phyloP scores from a whole-genome alignment of 2,888 invertebrate genomes.

The Drosophila dives region DNA sequence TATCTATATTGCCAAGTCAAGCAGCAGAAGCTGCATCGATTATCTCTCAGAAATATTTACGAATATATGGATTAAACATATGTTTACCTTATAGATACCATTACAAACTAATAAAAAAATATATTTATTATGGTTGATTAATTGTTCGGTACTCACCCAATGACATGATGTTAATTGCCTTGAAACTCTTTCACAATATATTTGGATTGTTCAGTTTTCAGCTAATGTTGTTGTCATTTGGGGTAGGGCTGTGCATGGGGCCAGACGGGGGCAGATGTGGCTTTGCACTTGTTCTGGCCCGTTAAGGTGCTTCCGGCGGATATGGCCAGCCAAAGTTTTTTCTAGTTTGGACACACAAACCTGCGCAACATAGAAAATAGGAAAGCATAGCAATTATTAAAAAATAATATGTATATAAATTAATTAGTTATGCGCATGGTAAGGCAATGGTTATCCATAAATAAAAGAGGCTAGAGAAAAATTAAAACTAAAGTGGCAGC shows the following conservation, averaged over 20 bases:
- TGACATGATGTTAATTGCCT: conserved; percentile 66
- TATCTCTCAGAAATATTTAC: background rate
- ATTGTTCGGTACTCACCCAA: conserved; percentile 70
- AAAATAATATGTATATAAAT: conserved; percentile 1
- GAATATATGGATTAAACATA: background rate
- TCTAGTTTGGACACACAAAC: conserved; percentile 58
- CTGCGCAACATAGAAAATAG: conserved; percentile 76
- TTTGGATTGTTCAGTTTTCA: conserved; percentile 32
- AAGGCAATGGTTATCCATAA: conserved; percentile 35
- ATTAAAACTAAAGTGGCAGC: conserved; percentile 70
- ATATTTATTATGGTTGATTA: conserved; percentile 23
- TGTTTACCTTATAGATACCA: background rate
- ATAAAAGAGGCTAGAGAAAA: conserved; percentile 46
- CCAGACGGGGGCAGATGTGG: conserved; percentile 10
- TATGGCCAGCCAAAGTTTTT: conserved; percentile 64
- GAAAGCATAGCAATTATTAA: conserved; percentile 67
- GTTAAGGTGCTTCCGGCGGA: conserved; percentile 81
- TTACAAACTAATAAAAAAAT: background rate
- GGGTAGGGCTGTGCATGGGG: background rate
- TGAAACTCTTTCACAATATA: conserved; percentile 37
- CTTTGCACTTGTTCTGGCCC: conserved; percentile 78
- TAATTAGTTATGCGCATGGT: conserved; percentile 78
- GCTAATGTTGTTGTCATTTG: conserved; percentile 29
- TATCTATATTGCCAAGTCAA: no score
- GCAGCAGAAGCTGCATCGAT: background rate